Evolutionary conservation across 2,113 vertebrate genomes (phyloP).

Genomic region (Semnornis frantzii): DNA sequence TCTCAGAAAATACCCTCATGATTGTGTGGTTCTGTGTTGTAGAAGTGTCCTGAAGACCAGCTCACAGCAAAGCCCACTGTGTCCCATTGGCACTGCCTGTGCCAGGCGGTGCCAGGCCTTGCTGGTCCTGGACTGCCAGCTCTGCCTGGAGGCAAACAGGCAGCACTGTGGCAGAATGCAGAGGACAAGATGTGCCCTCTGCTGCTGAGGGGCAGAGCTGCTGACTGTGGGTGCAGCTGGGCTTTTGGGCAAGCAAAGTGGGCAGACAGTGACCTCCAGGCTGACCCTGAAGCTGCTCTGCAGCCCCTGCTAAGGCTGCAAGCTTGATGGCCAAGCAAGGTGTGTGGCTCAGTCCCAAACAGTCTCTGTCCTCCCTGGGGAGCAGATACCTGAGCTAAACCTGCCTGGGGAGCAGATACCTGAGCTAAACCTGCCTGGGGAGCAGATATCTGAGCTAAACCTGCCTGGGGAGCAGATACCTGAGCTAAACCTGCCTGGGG

Average conservation of each 20-base stretch:
- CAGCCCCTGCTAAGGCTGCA: background rate
- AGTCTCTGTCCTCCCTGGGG: background rate
- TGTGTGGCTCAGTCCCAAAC: background rate
- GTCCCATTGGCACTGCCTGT: background rate
- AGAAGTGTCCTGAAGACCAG: background rate
- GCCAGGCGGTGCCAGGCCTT: background rate
- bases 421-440: background rate
- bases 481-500: background rate
- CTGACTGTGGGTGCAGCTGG: background rate
- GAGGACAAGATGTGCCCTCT: background rate
- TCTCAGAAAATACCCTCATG: background rate
- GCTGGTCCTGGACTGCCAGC: background rate
- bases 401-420: background rate
- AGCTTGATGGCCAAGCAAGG: background rate
- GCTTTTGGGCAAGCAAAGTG: background rate
- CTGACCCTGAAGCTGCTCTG: background rate
- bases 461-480: background rate
- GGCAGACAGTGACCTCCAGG: background rate
- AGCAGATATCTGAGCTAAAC: background rate
- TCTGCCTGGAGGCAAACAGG: background rate
- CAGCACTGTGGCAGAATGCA: accelerated
- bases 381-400: background rate
- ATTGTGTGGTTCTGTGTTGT: background rate
- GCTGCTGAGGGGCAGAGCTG: accelerated
- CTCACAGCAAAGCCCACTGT: background rate